Base-by-base conservation (phyloP, 1,140 invertebrate genomes). In the Choristoneura fumiferana region DNA sequence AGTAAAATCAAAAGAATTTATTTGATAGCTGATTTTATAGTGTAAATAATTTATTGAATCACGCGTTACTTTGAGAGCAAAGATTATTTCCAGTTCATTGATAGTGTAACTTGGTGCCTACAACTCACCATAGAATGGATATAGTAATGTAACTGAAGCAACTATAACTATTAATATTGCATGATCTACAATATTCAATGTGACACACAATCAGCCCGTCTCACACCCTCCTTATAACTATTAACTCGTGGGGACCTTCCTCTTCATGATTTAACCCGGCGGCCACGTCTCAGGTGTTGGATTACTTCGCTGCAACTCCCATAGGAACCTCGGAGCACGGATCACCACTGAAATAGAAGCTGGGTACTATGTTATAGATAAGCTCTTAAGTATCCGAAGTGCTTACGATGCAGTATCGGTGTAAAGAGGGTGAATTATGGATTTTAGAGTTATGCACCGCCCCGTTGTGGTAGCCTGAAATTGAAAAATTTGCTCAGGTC, bases 221-320 rank as follows among this genome's bases (percentile, higher is more conserved):
- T 17, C 17, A 22, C 43, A 22, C 43, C 43, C 43, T 18, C n/a
- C n/a, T n/a, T n/a, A n/a, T n/a, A n/a, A n/a, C n/a, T 59, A 63
- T 67, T 65, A 61, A 55, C 55, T 52, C 57, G 14, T 8, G 18
- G 37, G 43, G 57, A 38, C 45, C 55, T 56, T 57, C 36, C 40
- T 53, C 37, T 49, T 54, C 37, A 49, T 56, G 45, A 60, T 65
- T 65, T 59, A 65, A 60, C 63, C 66, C 63, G 40, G 45, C 58
- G 45, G 29, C 55, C 52, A 49, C 43, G 63, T 22, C 60, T 58
- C 63, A 69, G 63, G 67, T 66, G 67, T 61, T 60, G 63, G 63
- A 65, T 69, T 65, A 65, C 60, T 62, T 45, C 36, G 39, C 40
- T 49, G 43, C 43, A 49, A 49, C 43, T 49, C 43, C 18, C 43